Base-by-base conservation (phyloP, 2,113 vertebrate genomes). In the Hydrolagus affinis region DNA sequence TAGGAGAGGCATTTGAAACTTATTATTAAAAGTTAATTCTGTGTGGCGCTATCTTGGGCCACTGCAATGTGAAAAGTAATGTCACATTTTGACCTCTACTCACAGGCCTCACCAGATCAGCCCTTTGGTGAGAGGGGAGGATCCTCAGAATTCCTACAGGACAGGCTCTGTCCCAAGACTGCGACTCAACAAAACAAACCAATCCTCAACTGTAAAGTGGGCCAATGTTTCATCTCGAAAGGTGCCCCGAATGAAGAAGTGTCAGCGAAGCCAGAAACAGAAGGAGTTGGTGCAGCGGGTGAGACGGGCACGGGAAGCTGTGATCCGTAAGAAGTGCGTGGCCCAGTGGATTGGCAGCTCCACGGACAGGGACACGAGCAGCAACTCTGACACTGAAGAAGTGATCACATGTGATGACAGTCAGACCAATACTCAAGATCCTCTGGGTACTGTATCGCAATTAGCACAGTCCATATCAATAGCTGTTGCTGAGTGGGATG, bases 301-400 rank as follows among this genome's bases (percentile, higher is more conserved):
- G 60, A 60, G 78, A 8, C 17, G 62, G 62, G 62, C 78, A 4
- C 19, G 78, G 28, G 78, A 83, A 62, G 78, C 62, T 11, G 28
- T 83, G 62, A 83, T 83, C 15, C 78, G 62, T 25, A 83, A 62
- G 60, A 83, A 83, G 62, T 83, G 78, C 28, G 4, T 60, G 17
- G 60, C 78, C 2, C 78, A 83, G 62, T 83, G 78, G 78, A 83
- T 83, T 9, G 78, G 78, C 78, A 83, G 78, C 28, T 83, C 78
- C 28, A 83, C 60, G 4, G 78, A 83, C 2, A 28, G 78, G 17
- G 25, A 28, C 15, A 66, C 78, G 60, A 83, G 78, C 62, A 83
- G 78, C 28, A 83, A 83, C 28, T 83, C 78, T 3, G 62, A 83
- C 10, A 14, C 66, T 0, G 78, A 83, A 30, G 78, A 83, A 11